These are phyloP conservation scores for Sycobia sp. DNA, from an alignment of 1,140 invertebrate genomes.

Conservation along the genomic window DNA sequence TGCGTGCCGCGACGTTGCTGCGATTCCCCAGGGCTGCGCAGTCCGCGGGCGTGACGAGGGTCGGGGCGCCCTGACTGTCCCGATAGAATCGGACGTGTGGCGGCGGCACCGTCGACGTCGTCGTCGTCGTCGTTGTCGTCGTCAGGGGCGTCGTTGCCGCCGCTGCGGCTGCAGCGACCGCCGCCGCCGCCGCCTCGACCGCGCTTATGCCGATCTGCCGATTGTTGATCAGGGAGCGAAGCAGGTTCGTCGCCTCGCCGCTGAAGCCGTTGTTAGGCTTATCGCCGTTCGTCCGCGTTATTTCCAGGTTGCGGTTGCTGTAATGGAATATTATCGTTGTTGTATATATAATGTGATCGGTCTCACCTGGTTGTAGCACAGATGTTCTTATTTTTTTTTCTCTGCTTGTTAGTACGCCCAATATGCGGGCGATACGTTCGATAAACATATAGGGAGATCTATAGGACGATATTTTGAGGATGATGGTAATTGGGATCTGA, in stretches of 20 bases:
- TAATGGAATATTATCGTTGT: too few relatives aligned
- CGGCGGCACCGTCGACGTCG: not conserved
- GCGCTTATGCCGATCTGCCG: conserved; percentile 69
- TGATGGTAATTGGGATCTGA: too few relatives aligned
- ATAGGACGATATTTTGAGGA: too few relatives aligned
- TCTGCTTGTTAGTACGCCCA: too few relatives aligned
- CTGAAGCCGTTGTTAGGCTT: conserved; percentile 55
- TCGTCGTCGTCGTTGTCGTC: not conserved
- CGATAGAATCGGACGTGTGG: conserved; percentile 56
- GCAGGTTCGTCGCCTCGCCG: conserved; percentile 74
- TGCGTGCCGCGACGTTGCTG: conserved; percentile 48
- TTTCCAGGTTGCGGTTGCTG: conserved; percentile 58
- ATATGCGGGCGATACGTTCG: too few relatives aligned
- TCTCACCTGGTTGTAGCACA: too few relatives aligned
- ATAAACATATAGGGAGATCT: too few relatives aligned
- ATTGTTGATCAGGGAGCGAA: conserved; percentile 75
- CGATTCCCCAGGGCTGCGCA: conserved; percentile 54
- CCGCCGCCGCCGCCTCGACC: conserved; percentile 20
- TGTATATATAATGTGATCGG: too few relatives aligned
- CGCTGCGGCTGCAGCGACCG: not conserved
- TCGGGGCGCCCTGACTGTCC: conserved; percentile 53
- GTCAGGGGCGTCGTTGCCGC: not conserved
- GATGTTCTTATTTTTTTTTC: too few relatives aligned
- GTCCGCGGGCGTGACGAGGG: conserved; percentile 47
- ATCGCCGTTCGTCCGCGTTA: conserved; percentile 59